Base-by-base conservation (phyloP, 2,888 invertebrate species). In the Limnephilus auricula region DNA sequence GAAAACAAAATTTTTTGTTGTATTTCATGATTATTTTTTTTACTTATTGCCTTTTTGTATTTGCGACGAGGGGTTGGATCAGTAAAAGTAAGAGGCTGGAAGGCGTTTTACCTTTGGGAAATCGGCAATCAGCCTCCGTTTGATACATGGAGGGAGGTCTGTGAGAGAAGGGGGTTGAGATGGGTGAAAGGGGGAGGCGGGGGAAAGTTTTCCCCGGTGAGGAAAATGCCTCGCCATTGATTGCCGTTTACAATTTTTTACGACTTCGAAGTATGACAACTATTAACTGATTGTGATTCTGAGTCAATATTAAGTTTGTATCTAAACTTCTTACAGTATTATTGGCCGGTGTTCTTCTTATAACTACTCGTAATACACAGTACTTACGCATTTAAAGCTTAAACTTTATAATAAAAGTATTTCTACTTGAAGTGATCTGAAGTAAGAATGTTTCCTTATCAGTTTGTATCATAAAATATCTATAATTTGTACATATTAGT, bases 21-120 rank as follows among this genome's bases (percentile, higher is more conserved):
- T 1, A 32, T 25, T n/a, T 12, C 45, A 45, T 2, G 40, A 50
- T 2, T 0, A n/a, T 50, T 31, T 40, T 37, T 50, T 50, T 86
- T 31, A 34, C 86, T 40, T 30, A 0, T 31, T 30, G 50, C 32
- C 65, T 32, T 50, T 25, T 86, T 13, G 25, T 86, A 30, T 65
- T 86, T 86, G 65, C 45, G 15, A 13, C 65, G 15, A 50, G 65
- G 13, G 86, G 32, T 34, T 65, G 31, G 83, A 25, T 83, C 78
- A 40, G 90, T 32, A 50, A 90, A 65, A 82, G 87, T 34, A 90
- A 84, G 84, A 92, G 90, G 89, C 88, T 89, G 92, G 83, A 83
- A 88, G 92, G 90, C 88, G 87, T 83, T 92, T 91, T 90, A 88
- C 92, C 92, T 90, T 79, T 89, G 92, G 92, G 92, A 92, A 92